These are phyloP conservation scores for Acanthornis magna DNA, from an alignment of 2,797 vertebrate genomes.

Conservation along the genomic window DNA sequence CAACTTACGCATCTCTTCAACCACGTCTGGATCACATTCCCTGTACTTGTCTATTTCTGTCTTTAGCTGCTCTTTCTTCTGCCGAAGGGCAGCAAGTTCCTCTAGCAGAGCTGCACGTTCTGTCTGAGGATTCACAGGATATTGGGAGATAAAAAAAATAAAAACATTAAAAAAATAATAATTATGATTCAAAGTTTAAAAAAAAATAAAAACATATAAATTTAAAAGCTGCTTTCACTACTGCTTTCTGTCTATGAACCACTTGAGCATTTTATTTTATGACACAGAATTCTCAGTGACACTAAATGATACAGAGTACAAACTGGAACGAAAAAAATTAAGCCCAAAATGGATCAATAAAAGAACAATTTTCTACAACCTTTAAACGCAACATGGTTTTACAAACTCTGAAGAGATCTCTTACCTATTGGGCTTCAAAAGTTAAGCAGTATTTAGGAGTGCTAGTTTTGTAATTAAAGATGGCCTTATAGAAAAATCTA, in stretches of 20 bases:
- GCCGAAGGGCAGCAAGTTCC: conserved; percentile 81
- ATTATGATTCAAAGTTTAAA: background rate
- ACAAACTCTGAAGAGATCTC: background rate
- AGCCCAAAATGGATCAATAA: background rate
- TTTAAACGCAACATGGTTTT: background rate
- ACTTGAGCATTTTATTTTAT: background rate
- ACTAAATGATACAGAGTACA: background rate
- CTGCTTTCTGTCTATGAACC: background rate
- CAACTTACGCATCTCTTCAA: conserved; percentile 93
- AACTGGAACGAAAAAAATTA: background rate
- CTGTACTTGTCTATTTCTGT: conserved; percentile 88
- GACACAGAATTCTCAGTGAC: background rate
- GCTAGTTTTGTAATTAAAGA: background rate
- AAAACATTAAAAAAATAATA: background rate
- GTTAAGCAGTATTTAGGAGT: background rate
- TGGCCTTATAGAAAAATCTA: background rate
- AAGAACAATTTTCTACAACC: background rate
- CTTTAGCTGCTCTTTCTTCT: conserved; percentile 79
- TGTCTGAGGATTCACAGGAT: conserved; percentile 72
- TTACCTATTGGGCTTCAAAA: background rate
- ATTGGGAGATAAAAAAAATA: background rate
- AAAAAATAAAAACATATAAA: background rate
- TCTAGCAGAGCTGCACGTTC: conserved; percentile 81
- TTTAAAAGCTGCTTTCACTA: background rate
- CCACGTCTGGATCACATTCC: conserved; percentile 92